Conservation (phyloP, 2,888 invertebrate genomes). For the Macropis europaea region DNA sequence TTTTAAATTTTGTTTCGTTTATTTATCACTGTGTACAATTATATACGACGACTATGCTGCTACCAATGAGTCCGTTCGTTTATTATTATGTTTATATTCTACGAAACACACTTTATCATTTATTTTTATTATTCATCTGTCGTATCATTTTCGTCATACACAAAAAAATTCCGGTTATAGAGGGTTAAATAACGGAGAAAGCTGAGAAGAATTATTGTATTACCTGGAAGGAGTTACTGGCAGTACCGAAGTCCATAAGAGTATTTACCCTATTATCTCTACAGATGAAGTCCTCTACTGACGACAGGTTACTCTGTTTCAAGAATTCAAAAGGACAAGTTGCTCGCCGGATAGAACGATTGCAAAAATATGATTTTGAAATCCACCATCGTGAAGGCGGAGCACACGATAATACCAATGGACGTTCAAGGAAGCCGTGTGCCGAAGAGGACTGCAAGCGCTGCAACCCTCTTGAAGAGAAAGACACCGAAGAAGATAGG, state of each 20-base stretch:
- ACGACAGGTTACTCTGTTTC: not conserved
- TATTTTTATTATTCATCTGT: too few relatives aligned
- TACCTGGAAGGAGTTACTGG: not conserved
- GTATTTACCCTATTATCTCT: constrained; percentile 7
- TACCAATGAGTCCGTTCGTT: too few relatives aligned
- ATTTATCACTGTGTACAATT: too few relatives aligned
- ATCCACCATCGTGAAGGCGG: not conserved
- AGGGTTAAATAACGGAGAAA: too few relatives aligned
- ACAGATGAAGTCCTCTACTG: not conserved
- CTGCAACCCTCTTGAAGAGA: not conserved
- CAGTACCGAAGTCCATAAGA: not conserved
- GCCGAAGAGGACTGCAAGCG: not conserved
- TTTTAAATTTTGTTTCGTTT: too few relatives aligned
- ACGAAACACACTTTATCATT: too few relatives aligned
- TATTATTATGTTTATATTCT: too few relatives aligned
- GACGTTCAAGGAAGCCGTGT: not conserved
- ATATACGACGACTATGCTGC: too few relatives aligned
- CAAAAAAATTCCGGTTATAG: too few relatives aligned
- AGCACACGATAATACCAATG: not conserved
- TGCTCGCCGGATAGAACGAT: not conserved
- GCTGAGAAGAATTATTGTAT: not conserved
- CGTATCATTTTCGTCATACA: too few relatives aligned
- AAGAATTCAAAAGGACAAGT: not conserved
- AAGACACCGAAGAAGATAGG: too few relatives aligned
- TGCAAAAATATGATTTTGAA: not conserved